phyloP scores from a whole-genome alignment of 2,113 vertebrate species.

The Podarcis muralis region DNA sequence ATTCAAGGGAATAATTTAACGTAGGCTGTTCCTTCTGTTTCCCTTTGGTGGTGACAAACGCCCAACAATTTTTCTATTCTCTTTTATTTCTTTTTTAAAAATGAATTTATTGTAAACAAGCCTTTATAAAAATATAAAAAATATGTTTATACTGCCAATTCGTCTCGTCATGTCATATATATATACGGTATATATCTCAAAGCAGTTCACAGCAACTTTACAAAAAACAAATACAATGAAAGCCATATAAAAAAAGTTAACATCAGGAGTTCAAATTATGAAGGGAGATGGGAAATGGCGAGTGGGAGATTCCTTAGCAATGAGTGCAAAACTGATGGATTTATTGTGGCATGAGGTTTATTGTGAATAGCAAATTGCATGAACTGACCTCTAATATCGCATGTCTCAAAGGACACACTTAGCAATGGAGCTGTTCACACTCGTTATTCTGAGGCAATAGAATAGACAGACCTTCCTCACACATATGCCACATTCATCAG shows the following conservation, averaged over 20 bases:
- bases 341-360: background rate
- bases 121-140: background rate
- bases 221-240: too few species aligned
- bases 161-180: too few species aligned
- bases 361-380: background rate
- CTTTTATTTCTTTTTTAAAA: conserved; percentile 9
- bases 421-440: fast-evolving
- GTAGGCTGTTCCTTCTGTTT: conserved; percentile 60
- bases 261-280: background rate
- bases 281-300: background rate
- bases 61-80: conserved; percentile 23
- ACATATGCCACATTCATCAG: fast-evolving
- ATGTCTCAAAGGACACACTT: fast-evolving
- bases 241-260: too few species aligned
- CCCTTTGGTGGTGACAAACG: conserved; percentile 50
- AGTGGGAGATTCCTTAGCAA: background rate
- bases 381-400: background rate
- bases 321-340: background rate
- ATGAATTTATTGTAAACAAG: conserved; percentile 33
- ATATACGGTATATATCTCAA: too few species aligned
- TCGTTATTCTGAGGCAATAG: background rate
- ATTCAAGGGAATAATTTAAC: conserved; percentile 63
- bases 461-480: background rate
- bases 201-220: too few species aligned
- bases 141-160: too few species aligned